Evolutionary conservation across 2,113 vertebrate genomes (phyloP).

Genomic region (Oxyruncus cristatus): DNA sequence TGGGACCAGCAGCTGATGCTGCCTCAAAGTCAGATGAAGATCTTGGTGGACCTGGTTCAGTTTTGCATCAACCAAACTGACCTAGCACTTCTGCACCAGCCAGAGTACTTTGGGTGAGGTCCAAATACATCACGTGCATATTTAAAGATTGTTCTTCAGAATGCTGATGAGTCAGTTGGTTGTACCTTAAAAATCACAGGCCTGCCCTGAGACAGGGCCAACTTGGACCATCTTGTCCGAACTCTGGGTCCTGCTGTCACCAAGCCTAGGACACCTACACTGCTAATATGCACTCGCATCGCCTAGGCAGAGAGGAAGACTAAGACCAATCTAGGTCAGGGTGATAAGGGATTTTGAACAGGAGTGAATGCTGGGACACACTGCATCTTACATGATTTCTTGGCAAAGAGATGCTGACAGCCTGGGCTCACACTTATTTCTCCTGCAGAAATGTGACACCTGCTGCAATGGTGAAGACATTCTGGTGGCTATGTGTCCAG

Average conservation of each 20-base stretch:
- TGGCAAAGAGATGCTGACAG: not conserved
- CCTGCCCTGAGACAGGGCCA: not conserved
- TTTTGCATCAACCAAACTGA: not conserved
- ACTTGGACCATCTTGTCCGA: not conserved
- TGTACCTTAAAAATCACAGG: not conserved
- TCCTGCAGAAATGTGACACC: not conserved
- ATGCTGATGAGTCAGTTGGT: not conserved
- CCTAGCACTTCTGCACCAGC: not conserved
- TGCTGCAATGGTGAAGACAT: not conserved
- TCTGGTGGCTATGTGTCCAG: not conserved
- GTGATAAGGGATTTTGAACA: not conserved
- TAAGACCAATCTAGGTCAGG: not conserved
- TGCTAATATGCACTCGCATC: rapidly evolving
- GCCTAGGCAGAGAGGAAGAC: not conserved
- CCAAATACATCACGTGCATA: not conserved
- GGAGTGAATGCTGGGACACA: not conserved
- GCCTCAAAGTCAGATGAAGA: not conserved
- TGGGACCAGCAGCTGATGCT: not conserved
- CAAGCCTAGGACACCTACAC: not conserved
- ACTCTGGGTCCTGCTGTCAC: not conserved
- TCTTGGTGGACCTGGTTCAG: not conserved
- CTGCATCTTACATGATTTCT: not conserved
- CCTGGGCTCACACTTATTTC: not conserved
- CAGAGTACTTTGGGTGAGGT: not conserved
- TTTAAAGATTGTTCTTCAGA: not conserved